Evolutionary conservation across 1,140 invertebrate genomes (phyloP), one percentile per base, ranked within the genome.

Genomic region (Drosophila yakuba): DNA sequence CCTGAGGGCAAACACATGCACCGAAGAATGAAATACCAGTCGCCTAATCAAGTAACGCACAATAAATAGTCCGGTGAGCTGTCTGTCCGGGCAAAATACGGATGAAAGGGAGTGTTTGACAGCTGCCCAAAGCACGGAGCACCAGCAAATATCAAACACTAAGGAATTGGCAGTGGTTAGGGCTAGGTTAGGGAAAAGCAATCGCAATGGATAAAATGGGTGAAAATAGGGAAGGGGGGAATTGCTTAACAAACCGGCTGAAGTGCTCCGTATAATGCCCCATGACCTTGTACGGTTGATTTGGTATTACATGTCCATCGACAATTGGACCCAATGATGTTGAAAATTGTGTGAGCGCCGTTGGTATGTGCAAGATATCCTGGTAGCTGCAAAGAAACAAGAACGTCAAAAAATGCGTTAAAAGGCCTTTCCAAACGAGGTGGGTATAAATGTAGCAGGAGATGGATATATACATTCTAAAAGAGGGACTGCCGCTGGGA

Each of bases 301-400:
- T 96, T 7, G 96, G 96, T 79, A 98, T 95, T 51, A 98, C 96
- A 14, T 95, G 95, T 17, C 96, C 96, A 91, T 98, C 97, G 38
- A 98, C 95, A 47, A 96, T 95, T 44, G 96, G 97, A 25, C 97
- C 97, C 80, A 97, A 95, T 12, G 95, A 94, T 20, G 96, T 96
- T 76, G 95, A 94, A 90, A 96, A 96, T 64, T 94, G 93, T 15
- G 95, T 93, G 11, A 94, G 93, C 17, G 94, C 78, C 17, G 95
- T 94, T 56, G 94, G 94, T 25, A 96, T 95, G 32, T 93, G 94
- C 76, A 97, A 95, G 47, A 98, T 94, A 85, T 98, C 96, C 35
- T 95, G 94, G 64, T 94, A 92, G 55, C 94, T 94, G 91, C 52
- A 93, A 93, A 80, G 74, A 89, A 76, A 62, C 81, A 79, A 88